Percentiles rank a stretch among this genome's conserved stretches.
Conservation (phyloP, 2,797 vertebrate species). For the Channa striata region DNA sequence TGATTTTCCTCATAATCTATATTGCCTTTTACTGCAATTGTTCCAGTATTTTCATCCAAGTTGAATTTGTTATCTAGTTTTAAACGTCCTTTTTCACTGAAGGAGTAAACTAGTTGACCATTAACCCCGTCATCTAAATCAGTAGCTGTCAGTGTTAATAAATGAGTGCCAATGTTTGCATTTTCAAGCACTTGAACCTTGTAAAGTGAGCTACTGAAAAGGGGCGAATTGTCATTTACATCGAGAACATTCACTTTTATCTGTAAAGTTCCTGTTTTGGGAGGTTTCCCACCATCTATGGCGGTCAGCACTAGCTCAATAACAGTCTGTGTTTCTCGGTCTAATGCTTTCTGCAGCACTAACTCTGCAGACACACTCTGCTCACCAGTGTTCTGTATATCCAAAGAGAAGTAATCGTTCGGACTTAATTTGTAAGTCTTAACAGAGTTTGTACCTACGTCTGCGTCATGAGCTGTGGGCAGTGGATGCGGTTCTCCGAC, state of each 20-base stretch:
- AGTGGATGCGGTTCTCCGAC: constrained; percentile 76
- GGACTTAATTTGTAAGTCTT: constrained; percentile 77
- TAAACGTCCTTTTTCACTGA: constrained; percentile 59
- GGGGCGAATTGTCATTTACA: constrained; percentile 78
- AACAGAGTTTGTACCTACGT: constrained; percentile 71
- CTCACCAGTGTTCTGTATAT: constrained; percentile 67
- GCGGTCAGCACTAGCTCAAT: constrained; percentile 77
- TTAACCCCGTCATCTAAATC: constrained; percentile 80
- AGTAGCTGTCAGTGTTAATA: constrained; percentile 70
- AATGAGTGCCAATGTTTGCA: constrained; percentile 47
- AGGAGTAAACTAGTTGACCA: constrained; percentile 69
- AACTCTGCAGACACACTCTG: constrained; percentile 77
- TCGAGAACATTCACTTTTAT: constrained; percentile 77
- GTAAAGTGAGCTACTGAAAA: constrained; percentile 76
- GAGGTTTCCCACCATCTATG: constrained; percentile 80
- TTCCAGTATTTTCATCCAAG: constrained; percentile 66
- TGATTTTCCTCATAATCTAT: constrained; percentile 77
- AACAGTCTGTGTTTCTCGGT: constrained; percentile 76
- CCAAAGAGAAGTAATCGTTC: constrained; percentile 79
- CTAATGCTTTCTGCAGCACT: constrained; percentile 77
- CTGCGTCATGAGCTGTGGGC: constrained; percentile 72
- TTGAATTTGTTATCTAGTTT: constrained; percentile 57
- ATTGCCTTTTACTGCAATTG: constrained; percentile 65
- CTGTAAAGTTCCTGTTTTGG: constrained; percentile 67
- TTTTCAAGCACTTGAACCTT: constrained; percentile 78